Base-by-base conservation (phyloP, 2,888 invertebrate genomes). In the Andrena chrysosceles region DNA sequence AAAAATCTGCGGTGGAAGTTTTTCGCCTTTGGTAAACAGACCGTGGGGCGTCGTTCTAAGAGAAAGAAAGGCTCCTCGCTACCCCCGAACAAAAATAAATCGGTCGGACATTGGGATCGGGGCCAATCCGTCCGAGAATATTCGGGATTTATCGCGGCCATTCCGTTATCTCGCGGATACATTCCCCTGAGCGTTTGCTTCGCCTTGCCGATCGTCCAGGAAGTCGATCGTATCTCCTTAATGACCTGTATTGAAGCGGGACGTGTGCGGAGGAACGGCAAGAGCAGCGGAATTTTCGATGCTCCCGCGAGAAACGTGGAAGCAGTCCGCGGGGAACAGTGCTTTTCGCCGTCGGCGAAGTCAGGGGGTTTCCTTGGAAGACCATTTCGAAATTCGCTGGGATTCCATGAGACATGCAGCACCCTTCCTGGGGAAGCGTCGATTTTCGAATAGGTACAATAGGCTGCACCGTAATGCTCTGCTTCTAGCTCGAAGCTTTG, bases 101-200 rank as follows among this genome's bases (percentile, higher is more conserved):
- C 35, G 69, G 59, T 56, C 69, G 80, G 69, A 81, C 72, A 72
- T 69, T 76, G 81, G 81, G 81, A 81, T 42, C 75, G 68, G 20
- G 67, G 81, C 76, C 83, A 73, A 81, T 83, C 72, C 72, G 64
- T 76, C 60, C 54, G 72, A 69, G 76, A 73, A 81, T 71, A 81
- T 75, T 81, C 64, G 26, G 13, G 68, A 83, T 83, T 83, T 81
- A 83, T 79, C 67, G 70, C 16, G 59, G 54, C 33, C 60, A 66
- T 78, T 54, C 29, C 69, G 70, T 74, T 70, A 74, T 71, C 66
- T 54, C 10, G 13, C 33, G 59, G 23, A 52, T 56, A 67, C 71
- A 26, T 31, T 52, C 35, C n/a, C 13, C n/a, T 10, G 5, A 6
- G 23, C 29, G 23, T 77, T 56, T 35, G 59, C 35, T 62, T 63